phyloP scores from a whole-genome alignment of 1,140 invertebrate genomes.

The Drosophila tsacasi region DNA sequence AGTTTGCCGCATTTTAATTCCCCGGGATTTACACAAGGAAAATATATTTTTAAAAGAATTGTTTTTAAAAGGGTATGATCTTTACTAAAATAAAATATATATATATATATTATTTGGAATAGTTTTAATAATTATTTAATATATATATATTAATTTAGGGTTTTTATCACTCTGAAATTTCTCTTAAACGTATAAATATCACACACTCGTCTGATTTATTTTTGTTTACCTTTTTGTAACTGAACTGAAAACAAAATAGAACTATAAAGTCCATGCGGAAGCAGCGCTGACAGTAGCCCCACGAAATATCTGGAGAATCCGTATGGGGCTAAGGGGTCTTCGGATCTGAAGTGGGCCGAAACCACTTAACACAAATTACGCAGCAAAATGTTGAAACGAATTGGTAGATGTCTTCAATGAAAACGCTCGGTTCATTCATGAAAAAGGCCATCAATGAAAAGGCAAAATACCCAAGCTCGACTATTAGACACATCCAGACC shows the following conservation, averaged over 20 bases:
- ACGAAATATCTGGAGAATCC: constrained; percentile 9
- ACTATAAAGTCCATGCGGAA: constrained; percentile 37
- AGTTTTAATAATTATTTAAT: background rate
- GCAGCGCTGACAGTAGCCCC: constrained; percentile 22
- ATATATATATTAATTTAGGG: background rate
- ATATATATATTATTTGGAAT: background rate
- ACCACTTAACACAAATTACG: constrained; percentile 85
- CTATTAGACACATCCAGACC: constrained; percentile 64
- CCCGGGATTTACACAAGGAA: constrained; percentile 21
- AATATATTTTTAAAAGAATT: background rate
- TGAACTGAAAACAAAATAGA: constrained; percentile 29
- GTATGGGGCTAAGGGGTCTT: constrained; percentile 15
- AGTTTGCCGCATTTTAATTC: constrained; percentile 82
- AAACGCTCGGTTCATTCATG: constrained; percentile 62
- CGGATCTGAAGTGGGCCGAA: constrained; percentile 76
- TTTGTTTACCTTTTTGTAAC: constrained; percentile 62
- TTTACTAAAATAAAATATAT: background rate
- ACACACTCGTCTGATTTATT: background rate
- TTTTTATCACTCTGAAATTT: too few relatives aligned
- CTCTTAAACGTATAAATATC: background rate
- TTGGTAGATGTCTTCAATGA: constrained; percentile 80
- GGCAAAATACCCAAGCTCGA: constrained; percentile 57
- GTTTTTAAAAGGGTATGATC: too few relatives aligned
- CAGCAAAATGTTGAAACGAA: constrained; percentile 84
- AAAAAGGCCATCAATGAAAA: constrained; percentile 71